phyloP scores from a whole-genome alignment of 2,113 vertebrate genomes.

The Ascaphus truei region DNA sequence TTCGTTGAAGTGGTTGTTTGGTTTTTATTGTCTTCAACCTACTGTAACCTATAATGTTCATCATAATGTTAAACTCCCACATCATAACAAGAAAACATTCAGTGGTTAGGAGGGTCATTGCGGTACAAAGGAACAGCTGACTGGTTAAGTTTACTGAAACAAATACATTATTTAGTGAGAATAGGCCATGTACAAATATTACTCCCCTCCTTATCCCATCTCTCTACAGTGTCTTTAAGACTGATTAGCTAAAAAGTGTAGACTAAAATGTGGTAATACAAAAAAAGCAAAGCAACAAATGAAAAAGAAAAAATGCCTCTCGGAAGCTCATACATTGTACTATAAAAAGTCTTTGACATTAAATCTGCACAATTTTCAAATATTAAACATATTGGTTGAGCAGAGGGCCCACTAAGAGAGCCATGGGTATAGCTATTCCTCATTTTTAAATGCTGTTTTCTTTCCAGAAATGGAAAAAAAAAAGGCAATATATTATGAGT shows the following conservation, averaged over 20 bases:
- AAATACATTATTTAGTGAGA: constrained; percentile 11
- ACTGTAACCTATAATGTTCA: not conserved
- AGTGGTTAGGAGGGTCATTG: not conserved
- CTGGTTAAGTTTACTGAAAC: constrained; percentile 1
- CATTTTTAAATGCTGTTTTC: constrained; percentile 46
- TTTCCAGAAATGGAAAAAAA: constrained; percentile 37
- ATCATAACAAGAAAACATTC: constrained; percentile 5
- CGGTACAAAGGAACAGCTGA: not conserved
- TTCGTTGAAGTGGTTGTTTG: not conserved
- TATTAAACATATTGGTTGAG: constrained; percentile 44
- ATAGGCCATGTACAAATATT: constrained; percentile 35
- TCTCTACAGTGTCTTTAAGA: constrained; percentile 42
- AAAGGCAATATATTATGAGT: constrained; percentile 73
- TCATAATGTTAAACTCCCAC: not conserved
- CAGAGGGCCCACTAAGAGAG: constrained; percentile 55
- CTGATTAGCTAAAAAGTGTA: constrained; percentile 50
- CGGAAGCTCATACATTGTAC: constrained; percentile 66
- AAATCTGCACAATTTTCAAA: constrained; percentile 57
- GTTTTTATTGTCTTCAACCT: not conserved
- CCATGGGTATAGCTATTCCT: constrained; percentile 54
- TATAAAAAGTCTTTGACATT: constrained; percentile 56
- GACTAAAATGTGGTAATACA: constrained; percentile 57
- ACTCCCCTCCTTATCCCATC: constrained; percentile 38
- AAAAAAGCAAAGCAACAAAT: constrained; percentile 44
- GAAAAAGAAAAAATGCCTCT: constrained; percentile 50